A percentile compares a stretch with the other conserved stretches of the same genome.
Evolutionary conservation across 2,113 vertebrate genomes (phyloP).

Genomic region (Lepus timidus): DNA sequence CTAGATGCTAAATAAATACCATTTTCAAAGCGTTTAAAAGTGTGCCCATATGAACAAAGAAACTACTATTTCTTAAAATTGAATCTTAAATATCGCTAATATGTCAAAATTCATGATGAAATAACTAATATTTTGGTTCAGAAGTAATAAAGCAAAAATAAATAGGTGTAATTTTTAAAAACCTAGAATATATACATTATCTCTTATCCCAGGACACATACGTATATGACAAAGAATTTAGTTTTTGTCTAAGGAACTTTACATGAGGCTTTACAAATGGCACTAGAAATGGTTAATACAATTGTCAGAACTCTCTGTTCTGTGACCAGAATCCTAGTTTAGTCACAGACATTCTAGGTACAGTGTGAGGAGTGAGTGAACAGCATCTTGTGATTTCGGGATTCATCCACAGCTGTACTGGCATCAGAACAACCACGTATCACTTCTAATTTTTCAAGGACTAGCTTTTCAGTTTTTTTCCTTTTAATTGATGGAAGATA

Average conservation of each 20-base stretch:
- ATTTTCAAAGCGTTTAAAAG: background rate
- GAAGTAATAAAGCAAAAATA: background rate
- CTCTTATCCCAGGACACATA: background rate
- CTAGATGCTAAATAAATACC: background rate
- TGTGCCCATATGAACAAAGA: background rate
- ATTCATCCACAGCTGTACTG: background rate
- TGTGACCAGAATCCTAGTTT: background rate
- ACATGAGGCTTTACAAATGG: background rate
- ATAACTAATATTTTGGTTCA: background rate
- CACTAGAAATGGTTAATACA: background rate
- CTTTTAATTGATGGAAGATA: no score
- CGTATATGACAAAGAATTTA: background rate
- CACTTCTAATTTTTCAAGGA: conserved; percentile 41
- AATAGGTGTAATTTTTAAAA: background rate
- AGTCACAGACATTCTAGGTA: background rate
- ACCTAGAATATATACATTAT: background rate
- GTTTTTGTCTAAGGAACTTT: background rate
- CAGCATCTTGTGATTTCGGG: background rate
- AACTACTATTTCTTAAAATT: conserved; percentile 19
- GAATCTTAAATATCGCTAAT: background rate
- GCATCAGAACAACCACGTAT: background rate
- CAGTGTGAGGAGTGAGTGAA: background rate
- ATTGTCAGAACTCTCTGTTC: background rate
- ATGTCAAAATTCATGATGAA: conserved; percentile 1
- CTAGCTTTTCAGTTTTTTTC: background rate